These are phyloP conservation scores for Drosophila engyochracea DNA, from an alignment of 2,888 invertebrate species.

Conservation along the genomic window DNA sequence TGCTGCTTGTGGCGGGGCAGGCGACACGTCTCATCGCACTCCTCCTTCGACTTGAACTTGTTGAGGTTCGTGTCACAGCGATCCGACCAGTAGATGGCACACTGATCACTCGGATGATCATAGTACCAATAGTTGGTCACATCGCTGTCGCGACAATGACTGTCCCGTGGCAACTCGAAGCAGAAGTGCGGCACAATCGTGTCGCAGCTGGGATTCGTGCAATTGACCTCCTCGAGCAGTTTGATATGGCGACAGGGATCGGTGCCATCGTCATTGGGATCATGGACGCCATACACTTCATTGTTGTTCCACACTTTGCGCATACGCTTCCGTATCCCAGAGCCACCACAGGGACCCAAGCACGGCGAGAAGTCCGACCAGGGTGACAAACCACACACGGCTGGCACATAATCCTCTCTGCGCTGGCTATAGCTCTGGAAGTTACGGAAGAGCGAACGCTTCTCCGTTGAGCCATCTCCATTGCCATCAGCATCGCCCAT, in stretches of 20 bases:
- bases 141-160: slow-evolving; percentile 92
- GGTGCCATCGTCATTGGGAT: slow-evolving; percentile 66
- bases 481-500: slow-evolving; percentile 39
- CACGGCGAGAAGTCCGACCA: slow-evolving; percentile 95
- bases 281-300: slow-evolving; percentile 77
- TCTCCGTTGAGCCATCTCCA: slow-evolving; percentile 58
- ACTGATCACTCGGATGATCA: slow-evolving; percentile 89
- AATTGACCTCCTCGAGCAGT: slow-evolving; percentile 81
- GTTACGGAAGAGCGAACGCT: slow-evolving; percentile 71
- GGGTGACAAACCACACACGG: slow-evolving; percentile 88
- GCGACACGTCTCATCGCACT: slow-evolving; percentile 89
- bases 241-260: slow-evolving; percentile 83
- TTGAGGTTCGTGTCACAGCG: slow-evolving; percentile 96
- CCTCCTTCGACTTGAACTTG: slow-evolving; percentile 91
- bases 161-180: slow-evolving; percentile 86
- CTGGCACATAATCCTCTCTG: slow-evolving; percentile 81
- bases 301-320: slow-evolving; percentile 84
- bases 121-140: slow-evolving; percentile 94
- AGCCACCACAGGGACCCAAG: slow-evolving; percentile 91
- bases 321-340: slow-evolving; percentile 88
- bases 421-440: slow-evolving; percentile 82
- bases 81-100: slow-evolving; percentile 93
- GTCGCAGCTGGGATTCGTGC: slow-evolving; percentile 82
- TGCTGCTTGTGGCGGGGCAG: slow-evolving; percentile 75
- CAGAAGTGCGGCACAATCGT: slow-evolving; percentile 80